phyloP scores from a whole-genome alignment of 2,113 vertebrate species.

The Rhizomys pruinosus region DNA sequence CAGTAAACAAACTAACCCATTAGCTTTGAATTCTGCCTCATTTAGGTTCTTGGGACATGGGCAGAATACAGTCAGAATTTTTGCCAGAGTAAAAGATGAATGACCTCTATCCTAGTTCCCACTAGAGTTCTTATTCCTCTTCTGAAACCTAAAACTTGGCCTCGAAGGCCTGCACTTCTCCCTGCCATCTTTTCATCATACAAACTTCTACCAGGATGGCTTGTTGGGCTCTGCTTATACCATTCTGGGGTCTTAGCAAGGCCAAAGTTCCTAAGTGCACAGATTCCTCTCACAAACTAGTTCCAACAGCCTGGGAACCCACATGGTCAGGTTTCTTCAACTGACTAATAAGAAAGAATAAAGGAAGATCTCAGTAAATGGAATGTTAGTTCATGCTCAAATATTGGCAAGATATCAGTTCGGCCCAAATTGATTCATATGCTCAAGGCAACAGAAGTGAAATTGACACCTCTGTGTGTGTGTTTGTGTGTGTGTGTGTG shows the following conservation, averaged over 20 bases:
- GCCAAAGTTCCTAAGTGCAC: background rate
- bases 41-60: background rate
- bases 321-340: background rate
- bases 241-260: background rate
- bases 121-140: background rate
- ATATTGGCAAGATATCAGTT: conserved; percentile 13
- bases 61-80: background rate
- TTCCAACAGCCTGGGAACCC: background rate
- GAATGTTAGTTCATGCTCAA: background rate
- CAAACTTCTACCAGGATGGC: background rate
- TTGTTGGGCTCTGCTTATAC: no score
- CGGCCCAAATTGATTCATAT: background rate
- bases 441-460: background rate
- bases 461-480: background rate
- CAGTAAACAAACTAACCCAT: no score
- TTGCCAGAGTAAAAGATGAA: background rate
- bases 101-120: no score
- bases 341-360: background rate
- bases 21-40: background rate
- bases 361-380: background rate
- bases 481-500: no score
- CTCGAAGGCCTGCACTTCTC: background rate
- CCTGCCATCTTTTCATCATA: background rate
- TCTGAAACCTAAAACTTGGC: background rate
- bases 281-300: background rate